Evolutionary conservation across 2,113 vertebrate genomes (phyloP).

Genomic region (Sminthopsis crassicaudata): DNA sequence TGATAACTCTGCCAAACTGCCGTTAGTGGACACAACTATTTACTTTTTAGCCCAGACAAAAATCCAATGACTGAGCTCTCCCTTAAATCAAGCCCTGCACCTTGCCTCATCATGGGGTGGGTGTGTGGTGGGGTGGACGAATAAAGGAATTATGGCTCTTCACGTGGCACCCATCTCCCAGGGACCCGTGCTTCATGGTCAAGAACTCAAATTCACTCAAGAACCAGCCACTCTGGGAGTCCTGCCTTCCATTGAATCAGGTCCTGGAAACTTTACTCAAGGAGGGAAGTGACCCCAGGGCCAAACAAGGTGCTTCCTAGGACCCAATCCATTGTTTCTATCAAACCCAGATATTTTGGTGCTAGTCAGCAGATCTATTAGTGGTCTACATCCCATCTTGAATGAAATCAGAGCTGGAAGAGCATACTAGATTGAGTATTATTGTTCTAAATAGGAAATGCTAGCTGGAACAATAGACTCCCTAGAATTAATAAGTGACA

Average conservation of each 20-base stretch:
- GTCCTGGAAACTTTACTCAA: background rate
- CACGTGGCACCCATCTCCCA: conserved; percentile 52
- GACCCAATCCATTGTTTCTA: background rate
- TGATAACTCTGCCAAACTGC: conserved; percentile 54
- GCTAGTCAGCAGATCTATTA: background rate
- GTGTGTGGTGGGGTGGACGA: conserved; percentile 34
- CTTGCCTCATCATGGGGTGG: conserved; percentile 69
- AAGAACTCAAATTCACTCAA: conserved; percentile 68
- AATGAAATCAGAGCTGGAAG: conserved; percentile 15
- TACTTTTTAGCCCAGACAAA: conserved; percentile 64
- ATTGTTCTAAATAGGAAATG: conserved; percentile 18
- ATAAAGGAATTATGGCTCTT: conserved; percentile 42
- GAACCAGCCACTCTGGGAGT: background rate
- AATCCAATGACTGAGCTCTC: conserved; percentile 69
- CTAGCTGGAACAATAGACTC: background rate
- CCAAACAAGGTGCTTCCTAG: background rate
- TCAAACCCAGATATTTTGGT: background rate
- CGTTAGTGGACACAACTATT: conserved; percentile 75
- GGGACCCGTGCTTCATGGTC: conserved; percentile 59
- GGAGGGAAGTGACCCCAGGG: background rate
- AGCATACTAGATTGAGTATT: background rate
- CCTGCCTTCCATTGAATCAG: background rate
- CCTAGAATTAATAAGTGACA: background rate
- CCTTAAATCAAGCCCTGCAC: conserved; percentile 65
- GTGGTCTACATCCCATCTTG: background rate